Evolutionary conservation across 2,113 vertebrate species (phyloP).

Genomic region (Myocastor coypus): DNA sequence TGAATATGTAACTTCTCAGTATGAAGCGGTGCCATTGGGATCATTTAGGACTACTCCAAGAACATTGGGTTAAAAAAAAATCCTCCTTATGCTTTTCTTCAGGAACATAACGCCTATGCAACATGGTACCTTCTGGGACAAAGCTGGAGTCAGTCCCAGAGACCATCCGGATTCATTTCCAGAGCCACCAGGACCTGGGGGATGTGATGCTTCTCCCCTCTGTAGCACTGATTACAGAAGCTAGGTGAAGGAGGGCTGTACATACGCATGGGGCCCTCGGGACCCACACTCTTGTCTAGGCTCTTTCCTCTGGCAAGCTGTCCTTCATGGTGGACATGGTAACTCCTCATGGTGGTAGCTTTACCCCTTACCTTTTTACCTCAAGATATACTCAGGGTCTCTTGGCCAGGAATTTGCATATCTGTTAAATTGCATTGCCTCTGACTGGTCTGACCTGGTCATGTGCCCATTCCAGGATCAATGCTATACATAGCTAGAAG

Average conservation of each 20-base stretch:
- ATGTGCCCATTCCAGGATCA: background rate
- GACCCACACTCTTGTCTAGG: rapidly evolving
- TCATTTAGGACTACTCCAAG: background rate
- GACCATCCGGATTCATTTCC: background rate
- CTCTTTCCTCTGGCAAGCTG: background rate
- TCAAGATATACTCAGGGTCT: background rate
- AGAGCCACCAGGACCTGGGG: background rate
- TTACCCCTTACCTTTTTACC: background rate
- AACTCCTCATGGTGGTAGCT: background rate
- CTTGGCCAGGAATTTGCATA: background rate
- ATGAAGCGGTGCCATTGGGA: background rate
- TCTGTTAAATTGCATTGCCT: background rate
- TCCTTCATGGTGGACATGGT: background rate
- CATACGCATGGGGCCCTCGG: rapidly evolving
- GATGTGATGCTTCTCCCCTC: background rate
- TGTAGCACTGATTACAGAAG: background rate
- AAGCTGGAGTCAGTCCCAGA: background rate
- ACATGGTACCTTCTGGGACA: background rate
- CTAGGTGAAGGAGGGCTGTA: too few relatives aligned
- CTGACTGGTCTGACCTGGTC: background rate
- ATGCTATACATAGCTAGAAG: background rate
- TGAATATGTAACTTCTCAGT: background rate
- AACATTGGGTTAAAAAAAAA: background rate
- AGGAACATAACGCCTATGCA: background rate
- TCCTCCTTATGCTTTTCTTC: background rate